These are phyloP conservation scores for Chrysaora quinquecirrha DNA, from an alignment of 30 jellyfish, hydroid and myxozoan genomes.

Conservation along the genomic window DNA sequence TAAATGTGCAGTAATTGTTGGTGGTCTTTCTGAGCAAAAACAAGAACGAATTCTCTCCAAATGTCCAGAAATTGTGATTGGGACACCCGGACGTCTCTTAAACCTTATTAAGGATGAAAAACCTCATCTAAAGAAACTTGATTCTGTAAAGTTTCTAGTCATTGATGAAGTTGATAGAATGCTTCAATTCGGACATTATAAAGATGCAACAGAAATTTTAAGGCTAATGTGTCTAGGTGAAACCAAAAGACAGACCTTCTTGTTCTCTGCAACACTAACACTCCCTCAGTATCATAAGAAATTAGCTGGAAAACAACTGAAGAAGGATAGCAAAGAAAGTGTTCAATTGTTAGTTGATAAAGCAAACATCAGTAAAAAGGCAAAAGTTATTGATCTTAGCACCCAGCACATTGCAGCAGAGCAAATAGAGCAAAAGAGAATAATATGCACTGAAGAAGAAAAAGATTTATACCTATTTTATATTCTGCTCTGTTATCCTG, in stretches of 20 bases:
- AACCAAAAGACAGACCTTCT: conserved; percentile 73
- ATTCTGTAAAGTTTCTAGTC: conserved; percentile 68
- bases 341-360: conserved; percentile 73
- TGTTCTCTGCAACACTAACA: conserved; percentile 94
- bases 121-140: conserved; percentile 57
- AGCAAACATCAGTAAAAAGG: conserved; percentile 66
- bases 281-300: conserved; percentile 77
- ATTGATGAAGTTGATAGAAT: conserved; percentile 98
- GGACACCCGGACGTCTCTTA: conserved; percentile 97
- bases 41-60: conserved; percentile 84
- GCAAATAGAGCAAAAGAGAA: conserved; percentile 61
- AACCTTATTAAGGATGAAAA: conserved; percentile 66
- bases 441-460: conserved; percentile 86
- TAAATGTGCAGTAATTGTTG: conserved; percentile 80
- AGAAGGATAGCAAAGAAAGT: conserved; percentile 27
- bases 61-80: conserved; percentile 92
- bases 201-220: conserved; percentile 76
- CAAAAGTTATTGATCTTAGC: conserved; percentile 82
- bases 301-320: conserved; percentile 13
- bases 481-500: conserved; percentile 74
- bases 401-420: conserved; percentile 89
- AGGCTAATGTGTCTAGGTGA: conserved; percentile 29
- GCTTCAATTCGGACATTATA: conserved; percentile 95
- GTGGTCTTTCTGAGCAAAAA: conserved; percentile 90
- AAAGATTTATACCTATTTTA: conserved; percentile 77